These are phyloP conservation scores for Patella vulgata DNA, from an alignment of 1,140 invertebrate genomes.

Conservation along the genomic window DNA sequence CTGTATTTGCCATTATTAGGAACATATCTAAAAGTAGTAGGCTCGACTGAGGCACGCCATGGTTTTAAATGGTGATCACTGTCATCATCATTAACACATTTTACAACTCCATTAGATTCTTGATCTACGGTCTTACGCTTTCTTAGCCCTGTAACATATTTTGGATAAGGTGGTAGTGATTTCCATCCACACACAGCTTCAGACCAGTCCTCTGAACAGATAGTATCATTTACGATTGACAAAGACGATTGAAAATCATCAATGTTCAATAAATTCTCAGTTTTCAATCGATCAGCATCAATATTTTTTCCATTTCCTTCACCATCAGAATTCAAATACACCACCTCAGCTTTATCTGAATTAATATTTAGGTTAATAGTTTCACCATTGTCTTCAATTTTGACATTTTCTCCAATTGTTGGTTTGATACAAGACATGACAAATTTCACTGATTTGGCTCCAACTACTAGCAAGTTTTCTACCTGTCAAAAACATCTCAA, in stretches of 20 bases:
- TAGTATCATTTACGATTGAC: background rate
- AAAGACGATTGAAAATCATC: too few species aligned
- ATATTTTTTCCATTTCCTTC: slow-evolving; percentile 20
- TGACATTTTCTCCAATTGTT: slow-evolving; percentile 14
- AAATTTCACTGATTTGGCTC: too few species aligned
- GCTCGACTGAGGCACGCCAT: slow-evolving; percentile 57
- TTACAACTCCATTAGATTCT: slow-evolving; percentile 24
- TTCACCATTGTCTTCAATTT: too few species aligned
- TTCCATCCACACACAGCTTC: slow-evolving; percentile 48
- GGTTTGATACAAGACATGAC: slow-evolving; percentile 6
- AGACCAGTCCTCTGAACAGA: slow-evolving; percentile 31
- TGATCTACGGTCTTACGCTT: slow-evolving; percentile 16
- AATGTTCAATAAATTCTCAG: slow-evolving; percentile 8
- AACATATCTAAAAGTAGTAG: slow-evolving; percentile 54
- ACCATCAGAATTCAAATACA: background rate
- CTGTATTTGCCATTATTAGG: slow-evolving; percentile 54
- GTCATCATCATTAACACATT: slow-evolving; percentile 42
- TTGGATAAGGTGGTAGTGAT: slow-evolving; percentile 22
- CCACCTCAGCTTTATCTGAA: background rate
- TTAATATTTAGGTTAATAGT: too few species aligned
- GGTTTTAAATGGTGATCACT: slow-evolving; percentile 25
- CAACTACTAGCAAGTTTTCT: too few species aligned
- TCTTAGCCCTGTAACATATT: slow-evolving; percentile 22
- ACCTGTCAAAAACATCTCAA: too few species aligned
- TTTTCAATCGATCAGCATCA: slow-evolving; percentile 11